Evolutionary conservation across 2,797 vertebrate species (phyloP), one percentile per base, ranked within the genome.

Genomic region (Pseudomugil gertrudae): DNA sequence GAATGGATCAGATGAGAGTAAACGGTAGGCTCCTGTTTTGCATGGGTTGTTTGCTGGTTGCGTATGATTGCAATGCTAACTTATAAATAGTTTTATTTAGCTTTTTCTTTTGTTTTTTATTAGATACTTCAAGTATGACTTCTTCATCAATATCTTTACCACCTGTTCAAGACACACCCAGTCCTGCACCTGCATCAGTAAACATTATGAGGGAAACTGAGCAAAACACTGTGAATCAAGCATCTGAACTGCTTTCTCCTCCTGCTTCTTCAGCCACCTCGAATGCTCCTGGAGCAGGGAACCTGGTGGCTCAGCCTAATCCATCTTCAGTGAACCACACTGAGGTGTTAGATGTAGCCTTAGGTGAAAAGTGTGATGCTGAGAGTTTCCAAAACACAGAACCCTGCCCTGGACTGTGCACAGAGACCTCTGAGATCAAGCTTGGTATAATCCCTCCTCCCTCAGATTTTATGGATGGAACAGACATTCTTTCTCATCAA

Each of bases 401-500:
- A 23, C 35, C 59, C 21, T 35, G 10, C 26, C 15, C 68, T 6
- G 61, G 1, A 36, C 52, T n/a, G 21, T 30, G 81, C 26, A 14
- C 24, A 2, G 53, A 55, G 52, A 36, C 64, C 24, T 29, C 83
- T 21, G 79, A 78, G 17, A 21, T 55, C 1, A n/a, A n/a, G 72
- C 78, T n/a, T 0, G 74, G 14, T 29, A 40, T 93, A 66, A 92
- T 95, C 58, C 94, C 91, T 24, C 94, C 94, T 57, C 94, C 94
- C 0, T 91, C 90, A 53, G 93, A 92, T 81, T 95, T 95, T 78
- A 93, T 85, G 92, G 94, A 95, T 67, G 60, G 88, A 29, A 84
- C 85, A n/a, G 10, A 1, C 2, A 3, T 30, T 57, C 36, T 40
- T 43, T 33, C 62, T 8, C 14, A 56, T 40, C 72, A 66, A 30